These are phyloP conservation scores for Drosophila pegasa DNA, from an alignment of 2,888 invertebrate species.

Conservation along the genomic window DNA sequence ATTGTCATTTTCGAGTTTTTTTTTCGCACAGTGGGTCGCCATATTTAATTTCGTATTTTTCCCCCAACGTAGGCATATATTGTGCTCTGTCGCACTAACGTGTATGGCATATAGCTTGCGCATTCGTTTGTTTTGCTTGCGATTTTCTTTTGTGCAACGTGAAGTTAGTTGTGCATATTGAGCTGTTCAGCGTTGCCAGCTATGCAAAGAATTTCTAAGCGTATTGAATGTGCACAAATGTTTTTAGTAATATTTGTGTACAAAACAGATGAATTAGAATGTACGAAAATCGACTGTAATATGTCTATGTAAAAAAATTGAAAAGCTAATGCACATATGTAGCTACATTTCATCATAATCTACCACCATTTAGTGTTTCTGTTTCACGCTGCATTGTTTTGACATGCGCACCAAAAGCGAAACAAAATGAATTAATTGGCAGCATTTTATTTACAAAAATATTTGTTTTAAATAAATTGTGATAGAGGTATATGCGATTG, in stretches of 20 bases:
- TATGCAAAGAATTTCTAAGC: conserved; percentile 12
- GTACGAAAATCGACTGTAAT: neutral
- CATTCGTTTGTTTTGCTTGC: conserved; percentile 74
- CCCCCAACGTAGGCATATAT: conserved; percentile 33
- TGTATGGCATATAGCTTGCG: conserved; percentile 47
- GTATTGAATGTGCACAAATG: conserved; percentile 15
- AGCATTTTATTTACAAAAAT: conserved; percentile 9
- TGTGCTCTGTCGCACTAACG: conserved; percentile 51
- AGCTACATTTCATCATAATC: neutral
- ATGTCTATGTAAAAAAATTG: neutral
- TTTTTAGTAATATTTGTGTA: neutral
- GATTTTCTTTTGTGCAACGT: conserved; percentile 76
- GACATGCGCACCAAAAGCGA: conserved; percentile 68
- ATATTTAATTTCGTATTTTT: conserved; percentile 74
- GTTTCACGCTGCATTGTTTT: conserved; percentile 34
- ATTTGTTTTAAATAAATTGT: neutral
- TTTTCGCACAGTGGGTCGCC: conserved; percentile 68
- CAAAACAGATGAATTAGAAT: neutral
- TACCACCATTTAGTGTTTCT: conserved; percentile 4
- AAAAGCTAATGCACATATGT: neutral
- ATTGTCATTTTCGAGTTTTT: conserved; percentile 24
- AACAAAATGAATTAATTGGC: conserved; percentile 8
- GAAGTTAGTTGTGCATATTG: conserved; percentile 69
- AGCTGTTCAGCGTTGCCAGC: conserved; percentile 58
- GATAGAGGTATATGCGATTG: neutral